Conservation (phyloP, 2,797 vertebrate species). For the Melanogrammus aeglefinus region DNA sequence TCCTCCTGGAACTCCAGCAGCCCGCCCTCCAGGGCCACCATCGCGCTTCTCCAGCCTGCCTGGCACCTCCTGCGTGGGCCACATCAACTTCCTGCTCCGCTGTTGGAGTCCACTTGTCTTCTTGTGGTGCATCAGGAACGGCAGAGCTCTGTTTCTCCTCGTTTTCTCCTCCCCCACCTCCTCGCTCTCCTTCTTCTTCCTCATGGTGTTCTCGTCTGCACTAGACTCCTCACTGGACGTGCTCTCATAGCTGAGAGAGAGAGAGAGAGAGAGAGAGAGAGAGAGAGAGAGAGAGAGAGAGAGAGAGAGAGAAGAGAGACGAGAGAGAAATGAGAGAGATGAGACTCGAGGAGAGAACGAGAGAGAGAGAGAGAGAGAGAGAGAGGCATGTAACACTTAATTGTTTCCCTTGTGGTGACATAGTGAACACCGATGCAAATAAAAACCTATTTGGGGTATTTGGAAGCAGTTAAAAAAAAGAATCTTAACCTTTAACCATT, state of each 20-base stretch:
- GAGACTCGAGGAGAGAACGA: too few species aligned
- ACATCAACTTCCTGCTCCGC: neutral
- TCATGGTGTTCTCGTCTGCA: slow-evolving; percentile 78
- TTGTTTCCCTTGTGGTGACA: neutral
- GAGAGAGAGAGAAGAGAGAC: slow-evolving; percentile 5
- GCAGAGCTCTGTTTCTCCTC: slow-evolving; percentile 72
- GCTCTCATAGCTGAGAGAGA: slow-evolving; percentile 81
- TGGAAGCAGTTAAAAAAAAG: neutral
- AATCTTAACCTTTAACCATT: neutral
- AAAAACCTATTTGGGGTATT: neutral
- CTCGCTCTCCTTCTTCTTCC: slow-evolving; percentile 65
- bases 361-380: slow-evolving; percentile 12
- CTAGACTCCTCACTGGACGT: slow-evolving; percentile 97
- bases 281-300: neutral
- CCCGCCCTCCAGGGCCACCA: slow-evolving; percentile 45
- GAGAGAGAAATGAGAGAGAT: slow-evolving; percentile 4
- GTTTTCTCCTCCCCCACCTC: slow-evolving; percentile 62
- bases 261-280: neutral
- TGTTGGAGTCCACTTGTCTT: slow-evolving; percentile 35
- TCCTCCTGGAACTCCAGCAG: slow-evolving; percentile 57
- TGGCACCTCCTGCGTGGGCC: neutral
- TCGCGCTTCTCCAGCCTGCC: slow-evolving; percentile 43
- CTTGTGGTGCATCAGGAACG: slow-evolving; percentile 50
- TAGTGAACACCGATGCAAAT: too few species aligned
- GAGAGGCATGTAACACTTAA: neutral